Conservation (phyloP, 2,888 invertebrate species). For the Syrista parreyssii region DNA sequence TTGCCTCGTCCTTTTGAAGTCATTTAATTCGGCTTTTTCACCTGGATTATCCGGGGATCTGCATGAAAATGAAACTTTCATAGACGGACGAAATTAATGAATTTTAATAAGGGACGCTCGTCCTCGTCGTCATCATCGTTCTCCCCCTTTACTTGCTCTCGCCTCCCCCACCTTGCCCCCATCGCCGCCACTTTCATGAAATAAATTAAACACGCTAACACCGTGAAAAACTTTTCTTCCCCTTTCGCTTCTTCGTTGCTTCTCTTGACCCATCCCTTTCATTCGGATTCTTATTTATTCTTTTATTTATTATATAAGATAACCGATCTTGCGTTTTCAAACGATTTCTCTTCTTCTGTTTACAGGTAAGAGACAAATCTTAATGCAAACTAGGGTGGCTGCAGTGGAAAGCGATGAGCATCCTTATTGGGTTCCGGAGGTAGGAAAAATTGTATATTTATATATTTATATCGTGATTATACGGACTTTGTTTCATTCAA, state of each 20-base stretch:
- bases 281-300: slow-evolving; percentile 20
- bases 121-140: slow-evolving; percentile 27
- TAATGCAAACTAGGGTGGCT: neutral
- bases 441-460: neutral
- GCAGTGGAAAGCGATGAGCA: neutral
- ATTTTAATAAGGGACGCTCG: slow-evolving; percentile 59
- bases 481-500: neutral
- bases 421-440: neutral
- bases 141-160: slow-evolving; percentile 25
- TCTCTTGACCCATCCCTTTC: slow-evolving; percentile 5
- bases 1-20: slow-evolving; percentile 27
- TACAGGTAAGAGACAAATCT: slow-evolving; percentile 15
- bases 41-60: slow-evolving; percentile 40
- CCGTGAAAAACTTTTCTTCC: slow-evolving; percentile 27
- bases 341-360: slow-evolving; percentile 14
- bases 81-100: slow-evolving; percentile 60
- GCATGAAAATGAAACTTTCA: neutral
- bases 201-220: slow-evolving; percentile 45
- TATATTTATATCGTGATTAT: neutral
- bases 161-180: slow-evolving; percentile 23
- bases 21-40: slow-evolving; percentile 39
- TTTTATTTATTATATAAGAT: slow-evolving; percentile 16
- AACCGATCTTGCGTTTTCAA: slow-evolving; percentile 1
- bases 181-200: slow-evolving; percentile 33
- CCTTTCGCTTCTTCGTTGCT: slow-evolving; percentile 8